Conservation (phyloP, 2,888 invertebrate species). For the Hirudinaria manillensis region DNA sequence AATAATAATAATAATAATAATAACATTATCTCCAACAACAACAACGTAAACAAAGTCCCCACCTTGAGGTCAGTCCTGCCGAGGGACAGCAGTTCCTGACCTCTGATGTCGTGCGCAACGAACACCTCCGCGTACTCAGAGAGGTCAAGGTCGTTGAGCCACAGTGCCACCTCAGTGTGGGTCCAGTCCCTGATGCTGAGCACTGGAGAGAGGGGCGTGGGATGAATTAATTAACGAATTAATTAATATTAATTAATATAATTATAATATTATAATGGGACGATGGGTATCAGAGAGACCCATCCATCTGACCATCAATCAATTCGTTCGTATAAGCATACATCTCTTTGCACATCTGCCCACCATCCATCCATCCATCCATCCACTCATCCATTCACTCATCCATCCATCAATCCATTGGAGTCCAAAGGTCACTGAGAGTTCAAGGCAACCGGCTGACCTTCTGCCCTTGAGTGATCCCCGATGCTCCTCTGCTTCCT, state of each 20-base stretch:
- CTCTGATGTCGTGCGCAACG: constrained; percentile 81
- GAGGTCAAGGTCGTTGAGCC: constrained; percentile 82
- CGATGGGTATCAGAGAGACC: not conserved
- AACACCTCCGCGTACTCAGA: constrained; percentile 86
- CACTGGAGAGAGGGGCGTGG: not conserved
- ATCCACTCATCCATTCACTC: not conserved
- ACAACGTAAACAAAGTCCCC: not conserved
- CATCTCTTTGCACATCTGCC: too few relatives aligned
- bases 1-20: too few relatives aligned
- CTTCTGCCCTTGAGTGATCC: not conserved
- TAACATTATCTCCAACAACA: too few relatives aligned
- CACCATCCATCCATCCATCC: too few relatives aligned
- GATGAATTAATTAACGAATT: not conserved
- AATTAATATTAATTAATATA: not conserved
- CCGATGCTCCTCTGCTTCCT: not conserved
- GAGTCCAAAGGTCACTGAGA: constrained; percentile 44
- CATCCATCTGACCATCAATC: not conserved
- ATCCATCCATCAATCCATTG: constrained; percentile 44
- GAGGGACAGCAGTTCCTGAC: constrained; percentile 76
- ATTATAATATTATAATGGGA: not conserved
- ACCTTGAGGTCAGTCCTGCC: constrained; percentile 66
- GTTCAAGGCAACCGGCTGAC: constrained; percentile 2
- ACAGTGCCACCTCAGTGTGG: constrained; percentile 78
- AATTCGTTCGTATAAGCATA: too few relatives aligned
- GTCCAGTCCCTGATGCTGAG: constrained; percentile 65